Base-by-base conservation (phyloP, 2,113 vertebrate genomes). In the Barbus barbus region DNA sequence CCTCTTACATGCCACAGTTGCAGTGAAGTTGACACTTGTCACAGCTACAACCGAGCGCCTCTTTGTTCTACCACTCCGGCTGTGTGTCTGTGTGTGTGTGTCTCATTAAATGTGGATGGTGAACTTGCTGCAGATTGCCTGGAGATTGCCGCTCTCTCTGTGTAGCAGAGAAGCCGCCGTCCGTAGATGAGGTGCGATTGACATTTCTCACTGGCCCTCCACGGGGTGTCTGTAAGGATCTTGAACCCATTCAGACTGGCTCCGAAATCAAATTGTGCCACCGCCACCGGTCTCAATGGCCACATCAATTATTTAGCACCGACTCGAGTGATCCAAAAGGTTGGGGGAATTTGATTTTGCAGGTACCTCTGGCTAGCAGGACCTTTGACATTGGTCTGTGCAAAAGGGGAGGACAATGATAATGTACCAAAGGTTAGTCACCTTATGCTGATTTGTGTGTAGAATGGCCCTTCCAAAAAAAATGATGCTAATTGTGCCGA, bases 231-330 rank as follows among this genome's bases (percentile, higher is more conserved):
- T 89, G 88, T 90, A 89, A 89, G 88, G 88, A 88, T 89, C 82
- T 80, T 89, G 89, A 90, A 90, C 89, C 88, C 88, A 90, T 89
- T 89, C 89, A 87, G 88, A 87, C 88, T 88, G 74, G 85, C 86
- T 86, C 85, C 82, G 78, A 87, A 90, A 89, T 89, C 89, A 90
- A 90, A 90, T 90, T 88, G 89, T 67, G 85, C 82, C 86, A 87
- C 86, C 61, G 77, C 72, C 80, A 84, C 87, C 74, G 56, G 84
- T 65, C 71, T 86, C 83, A 87, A 79, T 90, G 84, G 88, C 85
- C 86, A 85, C 88, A 89, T 89, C 88, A 89, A 90, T 90, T 90
- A 90, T 90, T 90, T 90, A 89, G 86, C 78, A 82, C 88, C 51
- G 76, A 83, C 88, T 85, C 78, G 79, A 86, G 85, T 79, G 86